A percentile compares a stretch with the other conserved stretches of the same genome.
Conservation (phyloP, 2,113 vertebrate genomes). For the Sander vitreus region DNA sequence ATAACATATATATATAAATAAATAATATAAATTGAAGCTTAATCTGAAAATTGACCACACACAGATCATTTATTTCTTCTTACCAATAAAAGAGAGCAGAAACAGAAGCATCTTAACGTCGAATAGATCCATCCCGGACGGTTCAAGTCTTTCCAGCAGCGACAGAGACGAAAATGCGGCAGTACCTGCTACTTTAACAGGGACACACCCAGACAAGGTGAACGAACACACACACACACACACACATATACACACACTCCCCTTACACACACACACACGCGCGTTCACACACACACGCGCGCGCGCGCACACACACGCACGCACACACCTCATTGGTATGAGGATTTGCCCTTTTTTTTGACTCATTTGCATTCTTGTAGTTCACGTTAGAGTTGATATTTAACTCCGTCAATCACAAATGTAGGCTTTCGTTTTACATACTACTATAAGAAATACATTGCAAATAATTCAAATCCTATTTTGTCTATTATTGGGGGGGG, state of each 20-base stretch:
- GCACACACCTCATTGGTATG: background rate
- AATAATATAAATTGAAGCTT: no score
- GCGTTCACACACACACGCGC: background rate
- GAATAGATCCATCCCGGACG: conserved; percentile 57
- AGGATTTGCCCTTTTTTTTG: no score
- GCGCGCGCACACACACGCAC: background rate
- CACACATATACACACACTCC: background rate
- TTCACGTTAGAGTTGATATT: background rate
- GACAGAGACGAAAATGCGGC: background rate
- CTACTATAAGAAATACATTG: no score
- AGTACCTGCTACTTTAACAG: conserved; percentile 40
- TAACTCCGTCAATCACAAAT: background rate
- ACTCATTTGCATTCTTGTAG: background rate
- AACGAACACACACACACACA: background rate
- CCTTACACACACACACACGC: background rate
- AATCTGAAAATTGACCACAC: background rate
- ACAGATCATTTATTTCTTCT: background rate
- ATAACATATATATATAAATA: background rate
- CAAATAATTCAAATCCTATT: no score
- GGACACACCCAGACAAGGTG: conserved; percentile 65
- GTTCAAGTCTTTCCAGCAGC: conserved; percentile 44
- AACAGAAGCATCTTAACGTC: conserved; percentile 27
- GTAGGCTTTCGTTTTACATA: no score
- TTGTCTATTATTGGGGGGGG: no score
- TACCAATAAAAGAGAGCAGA: conserved; percentile 41